Evolutionary conservation across 2,888 invertebrate genomes (phyloP).

Genomic region (Argyresthia goedartella): DNA sequence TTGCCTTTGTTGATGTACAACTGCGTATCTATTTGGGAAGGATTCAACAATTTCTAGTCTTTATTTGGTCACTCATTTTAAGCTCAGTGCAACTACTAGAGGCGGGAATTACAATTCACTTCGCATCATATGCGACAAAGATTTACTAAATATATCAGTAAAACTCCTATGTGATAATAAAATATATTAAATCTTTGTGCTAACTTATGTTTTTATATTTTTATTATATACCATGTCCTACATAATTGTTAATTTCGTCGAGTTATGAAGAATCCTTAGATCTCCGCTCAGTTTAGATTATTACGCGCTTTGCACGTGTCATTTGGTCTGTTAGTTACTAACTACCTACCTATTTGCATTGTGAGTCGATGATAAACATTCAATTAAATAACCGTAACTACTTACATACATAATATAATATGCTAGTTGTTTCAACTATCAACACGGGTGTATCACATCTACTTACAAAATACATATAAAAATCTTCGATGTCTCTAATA

Average conservation of each 20-base stretch:
- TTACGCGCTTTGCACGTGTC: slow-evolving; percentile 58
- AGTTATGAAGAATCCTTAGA: slow-evolving; percentile 39
- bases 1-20: no score
- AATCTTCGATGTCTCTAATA: slow-evolving; percentile 7
- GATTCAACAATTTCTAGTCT: slow-evolving; percentile 8
- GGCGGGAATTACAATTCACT: slow-evolving; percentile 38
- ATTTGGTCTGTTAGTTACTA: slow-evolving; percentile 59
- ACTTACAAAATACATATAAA: slow-evolving; percentile 12
- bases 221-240: slow-evolving; percentile 64
- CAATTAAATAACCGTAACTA: neutral
- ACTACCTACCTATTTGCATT: slow-evolving; percentile 20
- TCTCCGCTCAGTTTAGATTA: slow-evolving; percentile 24
- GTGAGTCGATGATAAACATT: neutral
- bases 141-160: slow-evolving; percentile 65
- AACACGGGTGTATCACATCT: slow-evolving; percentile 3
- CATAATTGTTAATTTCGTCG: slow-evolving; percentile 37
- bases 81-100: slow-evolving; percentile 40
- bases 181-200: slow-evolving; percentile 72
- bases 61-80: slow-evolving; percentile 25
- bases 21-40: neutral
- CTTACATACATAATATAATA: neutral
- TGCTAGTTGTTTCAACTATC: slow-evolving; percentile 2
- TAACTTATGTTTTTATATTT: slow-evolving; percentile 67
- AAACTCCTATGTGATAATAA: slow-evolving; percentile 67
- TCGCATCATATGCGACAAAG: slow-evolving; percentile 59